phyloP scores from a whole-genome alignment of 2,113 vertebrate species.

The Bucco capensis region DNA sequence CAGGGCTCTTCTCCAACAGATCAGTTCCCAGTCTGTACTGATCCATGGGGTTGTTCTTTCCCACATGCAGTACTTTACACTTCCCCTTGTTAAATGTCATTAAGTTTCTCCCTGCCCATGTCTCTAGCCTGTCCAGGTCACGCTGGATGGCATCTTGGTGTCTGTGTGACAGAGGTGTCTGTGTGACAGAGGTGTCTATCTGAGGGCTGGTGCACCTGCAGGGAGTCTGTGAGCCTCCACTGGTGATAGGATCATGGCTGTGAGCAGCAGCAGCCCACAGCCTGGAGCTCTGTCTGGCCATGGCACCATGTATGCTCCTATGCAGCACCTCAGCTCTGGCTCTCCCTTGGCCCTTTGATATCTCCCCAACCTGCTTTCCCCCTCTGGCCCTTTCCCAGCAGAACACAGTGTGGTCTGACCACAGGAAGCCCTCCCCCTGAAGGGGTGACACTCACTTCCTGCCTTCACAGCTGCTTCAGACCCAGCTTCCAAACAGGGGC shows the following conservation, averaged over 20 bases:
- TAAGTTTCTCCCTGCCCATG: no score
- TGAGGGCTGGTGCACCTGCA: accelerated
- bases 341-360: no score
- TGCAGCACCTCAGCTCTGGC: accelerated
- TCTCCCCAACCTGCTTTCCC: background rate
- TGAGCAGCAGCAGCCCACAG: background rate
- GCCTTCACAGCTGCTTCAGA: background rate
- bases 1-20: no score
- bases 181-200: no score
- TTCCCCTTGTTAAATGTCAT: no score
- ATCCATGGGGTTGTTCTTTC: no score
- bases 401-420: accelerated
- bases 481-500: background rate
- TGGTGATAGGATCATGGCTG: accelerated
- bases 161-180: accelerated
- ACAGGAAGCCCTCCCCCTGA: slow-evolving; percentile 2
- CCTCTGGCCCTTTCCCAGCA: background rate
- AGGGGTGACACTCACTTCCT: background rate
- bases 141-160: no score
- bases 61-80: no score
- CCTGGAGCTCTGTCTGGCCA: accelerated
- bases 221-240: background rate
- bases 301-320: accelerated
- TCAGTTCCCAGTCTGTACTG: no score
- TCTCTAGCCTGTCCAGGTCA: no score